Conservation (phyloP, 2,113 vertebrate genomes). For the Crotalus helleri region DNA sequence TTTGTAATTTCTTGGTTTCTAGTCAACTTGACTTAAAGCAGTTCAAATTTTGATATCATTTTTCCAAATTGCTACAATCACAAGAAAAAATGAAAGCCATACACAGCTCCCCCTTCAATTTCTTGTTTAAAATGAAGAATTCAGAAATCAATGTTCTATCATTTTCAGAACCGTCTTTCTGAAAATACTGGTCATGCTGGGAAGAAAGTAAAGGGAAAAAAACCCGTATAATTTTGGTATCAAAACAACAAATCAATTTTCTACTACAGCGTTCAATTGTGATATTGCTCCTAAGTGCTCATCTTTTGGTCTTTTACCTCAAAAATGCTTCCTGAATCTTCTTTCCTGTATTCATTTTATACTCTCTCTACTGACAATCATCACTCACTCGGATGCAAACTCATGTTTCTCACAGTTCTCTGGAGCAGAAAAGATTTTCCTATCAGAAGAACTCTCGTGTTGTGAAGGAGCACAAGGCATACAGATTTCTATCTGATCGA, state of each 20-base stretch:
- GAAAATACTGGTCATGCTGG: rapidly evolving
- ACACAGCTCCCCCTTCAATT: neutral
- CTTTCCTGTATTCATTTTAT: conserved; percentile 41
- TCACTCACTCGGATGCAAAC: conserved; percentile 60
- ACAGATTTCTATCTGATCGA: conserved; percentile 47
- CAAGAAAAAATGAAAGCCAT: neutral
- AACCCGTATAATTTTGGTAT: rapidly evolving
- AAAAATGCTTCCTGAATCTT: neutral
- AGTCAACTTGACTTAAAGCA: rapidly evolving
- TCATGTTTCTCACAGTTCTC: conserved; percentile 56
- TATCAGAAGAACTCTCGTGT: conserved; percentile 61
- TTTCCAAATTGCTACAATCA: neutral
- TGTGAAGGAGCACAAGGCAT: conserved; percentile 71
- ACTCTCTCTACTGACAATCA: conserved; percentile 20
- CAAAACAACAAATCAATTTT: neutral
- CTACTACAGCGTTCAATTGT: neutral
- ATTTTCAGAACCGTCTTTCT: neutral
- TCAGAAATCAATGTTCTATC: neutral
- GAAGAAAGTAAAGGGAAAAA: rapidly evolving
- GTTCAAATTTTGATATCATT: neutral
- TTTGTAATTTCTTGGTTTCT: rapidly evolving
- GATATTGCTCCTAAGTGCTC: neutral
- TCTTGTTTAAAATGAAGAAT: neutral
- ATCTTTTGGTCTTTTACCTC: rapidly evolving
- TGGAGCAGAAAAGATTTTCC: conserved; percentile 34